Percentiles rank a stretch among this genome's conserved stretches.
Conservation (phyloP, 2,888 invertebrate species). For the Myopa testacea region DNA sequence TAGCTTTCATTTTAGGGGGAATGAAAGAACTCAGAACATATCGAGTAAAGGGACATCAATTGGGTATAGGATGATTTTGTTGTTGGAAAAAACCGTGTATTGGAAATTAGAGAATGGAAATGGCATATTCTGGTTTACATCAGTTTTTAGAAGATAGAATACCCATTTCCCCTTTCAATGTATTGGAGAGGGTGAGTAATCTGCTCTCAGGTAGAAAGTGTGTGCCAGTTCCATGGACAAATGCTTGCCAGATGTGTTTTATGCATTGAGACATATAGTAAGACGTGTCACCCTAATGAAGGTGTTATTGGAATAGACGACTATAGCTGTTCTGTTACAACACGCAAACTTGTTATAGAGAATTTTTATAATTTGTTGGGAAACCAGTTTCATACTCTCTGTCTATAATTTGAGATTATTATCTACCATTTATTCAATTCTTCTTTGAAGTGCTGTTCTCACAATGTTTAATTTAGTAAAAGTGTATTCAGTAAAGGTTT, state of each 20-base stretch:
- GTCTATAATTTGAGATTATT: neutral
- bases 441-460: too few relatives aligned
- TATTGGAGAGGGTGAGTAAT: neutral
- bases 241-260: constrained; percentile 63
- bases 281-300: constrained; percentile 32
- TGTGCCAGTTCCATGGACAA: constrained; percentile 47
- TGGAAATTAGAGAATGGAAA: neutral
- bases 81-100: neutral
- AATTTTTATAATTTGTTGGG: constrained; percentile 32
- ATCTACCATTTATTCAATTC: too few relatives aligned
- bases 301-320: constrained; percentile 34
- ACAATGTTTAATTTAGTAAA: constrained; percentile 47
- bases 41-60: neutral
- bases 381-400: constrained; percentile 45
- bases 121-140: too few relatives aligned
- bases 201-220: neutral
- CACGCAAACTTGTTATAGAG: constrained; percentile 35
- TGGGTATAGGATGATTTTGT: constrained; percentile 33
- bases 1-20: neutral
- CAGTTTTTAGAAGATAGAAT: too few relatives aligned
- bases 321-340: constrained; percentile 4
- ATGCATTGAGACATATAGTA: constrained; percentile 40
- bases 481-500: constrained; percentile 48
- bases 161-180: too few relatives aligned
- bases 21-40: constrained; percentile 35